Evolutionary conservation across 2,888 invertebrate species (phyloP).

Genomic region (Calameuta pallipes): DNA sequence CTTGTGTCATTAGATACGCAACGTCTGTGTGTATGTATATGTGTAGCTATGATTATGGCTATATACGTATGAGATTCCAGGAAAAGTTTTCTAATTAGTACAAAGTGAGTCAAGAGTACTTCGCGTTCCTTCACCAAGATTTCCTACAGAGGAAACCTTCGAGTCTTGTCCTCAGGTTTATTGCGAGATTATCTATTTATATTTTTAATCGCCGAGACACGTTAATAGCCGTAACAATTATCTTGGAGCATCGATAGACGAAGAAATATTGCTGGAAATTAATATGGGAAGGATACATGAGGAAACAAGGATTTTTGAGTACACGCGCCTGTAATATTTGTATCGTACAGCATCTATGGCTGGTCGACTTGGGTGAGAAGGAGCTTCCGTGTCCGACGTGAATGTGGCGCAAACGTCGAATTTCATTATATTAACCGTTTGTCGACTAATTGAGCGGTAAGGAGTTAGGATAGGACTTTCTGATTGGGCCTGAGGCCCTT

Average conservation of each 20-base stretch:
- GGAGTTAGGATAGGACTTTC: conserved; percentile 12
- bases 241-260: background rate
- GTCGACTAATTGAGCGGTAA: conserved; percentile 27
- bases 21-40: background rate
- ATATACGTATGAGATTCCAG: background rate
- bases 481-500: conserved; percentile 20
- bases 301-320: background rate
- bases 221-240: background rate
- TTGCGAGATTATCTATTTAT: background rate
- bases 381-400: background rate
- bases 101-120: background rate
- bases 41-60: background rate
- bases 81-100: background rate
- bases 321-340: background rate
- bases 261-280: background rate
- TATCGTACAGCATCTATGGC: background rate
- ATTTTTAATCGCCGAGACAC: background rate
- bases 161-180: background rate
- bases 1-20: background rate
- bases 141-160: background rate
- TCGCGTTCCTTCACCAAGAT: background rate
- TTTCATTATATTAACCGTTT: conserved; percentile 32
- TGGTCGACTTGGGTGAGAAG: background rate
- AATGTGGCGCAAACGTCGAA: conserved; percentile 7
- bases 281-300: background rate